Evolutionary conservation across 2,888 invertebrate species (phyloP).

Genomic region (Chalcis sispes): DNA sequence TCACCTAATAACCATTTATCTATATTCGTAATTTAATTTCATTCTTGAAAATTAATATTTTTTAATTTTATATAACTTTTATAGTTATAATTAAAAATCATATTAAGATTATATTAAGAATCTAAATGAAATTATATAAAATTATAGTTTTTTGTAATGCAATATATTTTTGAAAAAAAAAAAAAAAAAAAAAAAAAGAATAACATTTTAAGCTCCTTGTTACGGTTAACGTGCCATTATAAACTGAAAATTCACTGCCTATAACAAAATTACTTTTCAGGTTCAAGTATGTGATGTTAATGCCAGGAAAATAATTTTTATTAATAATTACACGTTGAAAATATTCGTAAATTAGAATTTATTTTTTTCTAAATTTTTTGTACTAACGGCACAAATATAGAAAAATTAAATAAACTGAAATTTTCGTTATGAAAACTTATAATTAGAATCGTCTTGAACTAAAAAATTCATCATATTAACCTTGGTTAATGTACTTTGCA

Average conservation of each 20-base stretch:
- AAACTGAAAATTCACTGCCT: constrained; percentile 51
- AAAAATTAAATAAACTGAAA: constrained; percentile 11
- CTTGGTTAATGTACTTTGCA: constrained; percentile 33
- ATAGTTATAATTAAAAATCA: constrained; percentile 53
- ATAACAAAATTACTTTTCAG: constrained; percentile 35
- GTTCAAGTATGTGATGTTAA: constrained; percentile 16
- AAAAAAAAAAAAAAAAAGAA: constrained; percentile 16
- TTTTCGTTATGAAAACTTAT: neutral
- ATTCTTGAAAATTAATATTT: constrained; percentile 56
- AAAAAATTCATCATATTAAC: constrained; percentile 29
- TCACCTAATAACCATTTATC: constrained; percentile 47
- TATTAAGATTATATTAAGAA: constrained; percentile 52
- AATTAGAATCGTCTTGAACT: constrained; percentile 26
- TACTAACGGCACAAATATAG: constrained; percentile 39
- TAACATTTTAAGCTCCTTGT: constrained; percentile 42
- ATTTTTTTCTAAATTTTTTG: constrained; percentile 12
- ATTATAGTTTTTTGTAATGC: constrained; percentile 52
- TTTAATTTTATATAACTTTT: constrained; percentile 58
- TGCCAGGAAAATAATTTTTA: constrained; percentile 21
- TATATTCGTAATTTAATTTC: constrained; percentile 53
- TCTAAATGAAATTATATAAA: constrained; percentile 53
- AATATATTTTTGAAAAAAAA: constrained; percentile 53
- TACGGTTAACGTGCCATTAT: constrained; percentile 54
- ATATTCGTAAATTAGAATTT: neutral
- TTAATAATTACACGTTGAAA: neutral